Percentiles rank a stretch among this genome's conserved stretches.
These are phyloP conservation scores for Bombus soroeensis DNA, from an alignment of 1,140 invertebrate species.

Conservation along the genomic window DNA sequence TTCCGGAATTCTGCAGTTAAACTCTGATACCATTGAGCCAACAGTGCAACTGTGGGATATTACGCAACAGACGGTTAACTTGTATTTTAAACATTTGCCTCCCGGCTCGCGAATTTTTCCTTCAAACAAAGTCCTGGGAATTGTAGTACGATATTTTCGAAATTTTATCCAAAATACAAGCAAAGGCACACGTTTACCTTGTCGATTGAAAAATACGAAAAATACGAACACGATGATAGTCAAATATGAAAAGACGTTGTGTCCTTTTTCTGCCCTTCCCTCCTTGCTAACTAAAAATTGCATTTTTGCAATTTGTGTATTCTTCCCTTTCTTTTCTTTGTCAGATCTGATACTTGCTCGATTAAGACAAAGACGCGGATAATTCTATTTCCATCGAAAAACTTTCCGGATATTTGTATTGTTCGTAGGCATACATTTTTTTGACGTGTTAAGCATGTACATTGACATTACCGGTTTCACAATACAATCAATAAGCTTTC, in stretches of 20 bases:
- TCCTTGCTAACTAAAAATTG: not conserved
- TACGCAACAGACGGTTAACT: not conserved
- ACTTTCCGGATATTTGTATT: not conserved
- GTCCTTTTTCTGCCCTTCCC: not conserved
- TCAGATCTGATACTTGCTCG: not conserved
- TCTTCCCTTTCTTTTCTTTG: not conserved
- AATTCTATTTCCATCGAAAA: not conserved
- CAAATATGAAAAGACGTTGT: not conserved
- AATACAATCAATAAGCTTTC: not conserved
- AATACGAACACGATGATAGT: not conserved
- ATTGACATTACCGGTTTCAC: not conserved
- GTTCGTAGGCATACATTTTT: too few species aligned
- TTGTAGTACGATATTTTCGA: not conserved
- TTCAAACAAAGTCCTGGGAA: not conserved
- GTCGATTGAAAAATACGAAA: not conserved
- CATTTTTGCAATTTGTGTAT: not conserved
- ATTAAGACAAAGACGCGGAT: not conserved
- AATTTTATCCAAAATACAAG: not conserved
- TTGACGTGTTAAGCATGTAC: too few species aligned
- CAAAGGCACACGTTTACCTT: not conserved
- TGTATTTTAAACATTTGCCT: not conserved
- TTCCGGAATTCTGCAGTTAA: slow-evolving; percentile 10
- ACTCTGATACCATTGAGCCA: not conserved
- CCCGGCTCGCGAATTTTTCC: not conserved
- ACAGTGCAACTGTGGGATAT: not conserved